Base-by-base conservation (phyloP, 2,113 vertebrate species). In the Hydrolagus affinis region DNA sequence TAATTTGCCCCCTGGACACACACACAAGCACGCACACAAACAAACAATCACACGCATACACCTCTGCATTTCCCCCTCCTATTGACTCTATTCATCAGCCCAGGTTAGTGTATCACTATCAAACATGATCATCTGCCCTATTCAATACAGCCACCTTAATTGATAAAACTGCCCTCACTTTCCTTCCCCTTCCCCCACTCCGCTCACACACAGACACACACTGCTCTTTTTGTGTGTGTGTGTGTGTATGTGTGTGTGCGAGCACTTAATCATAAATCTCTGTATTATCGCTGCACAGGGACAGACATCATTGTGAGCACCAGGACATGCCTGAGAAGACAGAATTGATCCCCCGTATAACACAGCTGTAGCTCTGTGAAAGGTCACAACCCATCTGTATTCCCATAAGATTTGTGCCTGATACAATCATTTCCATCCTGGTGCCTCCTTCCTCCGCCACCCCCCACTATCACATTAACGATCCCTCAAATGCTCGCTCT, bases 61-160 rank as follows among this genome's bases (percentile, higher is more conserved):
- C 30, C 71, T 73, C 44, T 59, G 57, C 70, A 44, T 44, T 44
- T 62, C 85, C 85, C 71, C 70, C 69, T 73, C 28, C 21, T 4
- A 75, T 25, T 64, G 71, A 85, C 62, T 87, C 87, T 75, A 86
- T 75, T 73, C 83, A 86, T 78, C 86, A 83, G 62, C 68, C 88
- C 87, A 89, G 90, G 89, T 91, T 87, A 90, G 89, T 89, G 85
- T 86, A 80, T 87, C 78, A 87, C 86, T 62, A 70, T 64, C 59
- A 85, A 74, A 87, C 44, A 86, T 86, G 6, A 88, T 86, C 87
- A 86, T 28, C 75, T 85, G 86, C 89, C 88, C 86, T 86, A 88
- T 86, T 90, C 86, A 87, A 88, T 87, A 87, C 88, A 90, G 85
- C 86, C 85, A 86, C 68, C 74, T 74, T 83, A 85, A 86, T 87